These are phyloP conservation scores for Hycleus phaleratus DNA, from an alignment of 1,140 invertebrate species.

Conservation along the genomic window DNA sequence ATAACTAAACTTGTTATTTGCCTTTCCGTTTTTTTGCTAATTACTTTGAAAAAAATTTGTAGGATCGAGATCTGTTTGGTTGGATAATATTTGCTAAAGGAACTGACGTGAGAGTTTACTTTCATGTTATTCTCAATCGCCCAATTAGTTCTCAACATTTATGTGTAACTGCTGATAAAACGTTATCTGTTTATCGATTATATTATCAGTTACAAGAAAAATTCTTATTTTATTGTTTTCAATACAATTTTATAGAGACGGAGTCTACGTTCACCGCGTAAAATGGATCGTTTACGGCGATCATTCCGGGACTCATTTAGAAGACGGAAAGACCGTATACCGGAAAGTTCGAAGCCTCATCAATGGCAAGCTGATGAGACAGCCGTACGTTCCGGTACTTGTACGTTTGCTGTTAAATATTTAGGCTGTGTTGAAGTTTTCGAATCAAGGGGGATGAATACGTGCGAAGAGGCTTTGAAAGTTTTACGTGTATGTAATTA, in stretches of 20 bases:
- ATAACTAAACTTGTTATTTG: too few relatives aligned
- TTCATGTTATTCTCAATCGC: too few relatives aligned
- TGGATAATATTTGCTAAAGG: too few relatives aligned
- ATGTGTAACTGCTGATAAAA: too few relatives aligned
- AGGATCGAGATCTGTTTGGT: too few relatives aligned
- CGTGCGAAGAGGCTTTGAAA: slow-evolving; percentile 98
- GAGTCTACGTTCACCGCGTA: slow-evolving; percentile 58
- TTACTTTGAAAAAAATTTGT: too few relatives aligned
- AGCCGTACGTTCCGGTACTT: slow-evolving; percentile 88
- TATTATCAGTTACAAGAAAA: too few relatives aligned
- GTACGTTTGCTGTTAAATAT: slow-evolving; percentile 97
- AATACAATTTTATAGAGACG: slow-evolving; percentile 45
- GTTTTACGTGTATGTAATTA: slow-evolving; percentile 67
- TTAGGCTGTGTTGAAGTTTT: slow-evolving; percentile 98
- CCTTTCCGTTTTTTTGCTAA: too few relatives aligned
- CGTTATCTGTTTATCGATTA: too few relatives aligned
- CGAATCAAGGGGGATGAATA: slow-evolving; percentile 98
- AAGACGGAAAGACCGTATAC: slow-evolving; percentile 68
- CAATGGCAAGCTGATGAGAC: slow-evolving; percentile 98
- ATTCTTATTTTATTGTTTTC: too few relatives aligned
- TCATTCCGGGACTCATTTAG: slow-evolving; percentile 91
- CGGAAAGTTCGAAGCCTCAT: slow-evolving; percentile 90
- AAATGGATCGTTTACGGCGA: slow-evolving; percentile 85
- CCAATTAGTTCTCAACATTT: too few relatives aligned
- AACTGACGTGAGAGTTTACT: too few relatives aligned